Evolutionary conservation across 1,140 invertebrate species (phyloP).

Genomic region (Drosophila repleta): DNA sequence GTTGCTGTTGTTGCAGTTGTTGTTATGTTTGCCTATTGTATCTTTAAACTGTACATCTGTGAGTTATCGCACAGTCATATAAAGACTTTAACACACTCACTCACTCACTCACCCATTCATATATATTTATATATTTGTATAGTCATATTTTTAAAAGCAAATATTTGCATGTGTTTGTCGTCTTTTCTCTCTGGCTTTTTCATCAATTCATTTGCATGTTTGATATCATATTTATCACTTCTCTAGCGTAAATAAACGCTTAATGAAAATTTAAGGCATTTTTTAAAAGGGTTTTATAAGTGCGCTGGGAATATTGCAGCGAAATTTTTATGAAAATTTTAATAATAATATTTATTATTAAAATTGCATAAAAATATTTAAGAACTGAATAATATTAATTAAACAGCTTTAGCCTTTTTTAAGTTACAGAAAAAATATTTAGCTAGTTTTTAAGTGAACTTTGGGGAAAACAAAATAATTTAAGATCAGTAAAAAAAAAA

Average conservation of each 20-base stretch:
- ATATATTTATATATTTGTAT: constrained; percentile 15
- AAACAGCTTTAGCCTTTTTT: no score
- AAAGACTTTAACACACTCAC: constrained; percentile 1
- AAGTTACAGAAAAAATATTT: no score
- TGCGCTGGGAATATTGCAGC: no score
- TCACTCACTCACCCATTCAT: background rate
- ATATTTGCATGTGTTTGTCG: background rate
- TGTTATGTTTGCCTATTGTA: constrained; percentile 46
- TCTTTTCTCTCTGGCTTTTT: constrained; percentile 5
- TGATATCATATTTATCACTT: constrained; percentile 43
- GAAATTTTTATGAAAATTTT: no score
- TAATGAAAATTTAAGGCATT: constrained; percentile 54
- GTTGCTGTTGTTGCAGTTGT: constrained; percentile 34
- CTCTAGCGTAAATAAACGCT: constrained; percentile 58
- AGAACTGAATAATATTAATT: no score
- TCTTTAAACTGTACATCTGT: constrained; percentile 38
- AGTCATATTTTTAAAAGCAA: background rate
- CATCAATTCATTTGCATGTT: constrained; percentile 16
- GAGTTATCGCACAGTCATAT: constrained; percentile 43
- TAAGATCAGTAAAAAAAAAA: no score
- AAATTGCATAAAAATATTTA: background rate
- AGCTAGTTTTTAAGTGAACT: no score
- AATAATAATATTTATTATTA: no score
- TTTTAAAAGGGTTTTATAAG: constrained; percentile 44
- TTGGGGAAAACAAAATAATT: no score